Conservation (phyloP, 2,113 vertebrate species). For the Cygnus buccinator region DNA sequence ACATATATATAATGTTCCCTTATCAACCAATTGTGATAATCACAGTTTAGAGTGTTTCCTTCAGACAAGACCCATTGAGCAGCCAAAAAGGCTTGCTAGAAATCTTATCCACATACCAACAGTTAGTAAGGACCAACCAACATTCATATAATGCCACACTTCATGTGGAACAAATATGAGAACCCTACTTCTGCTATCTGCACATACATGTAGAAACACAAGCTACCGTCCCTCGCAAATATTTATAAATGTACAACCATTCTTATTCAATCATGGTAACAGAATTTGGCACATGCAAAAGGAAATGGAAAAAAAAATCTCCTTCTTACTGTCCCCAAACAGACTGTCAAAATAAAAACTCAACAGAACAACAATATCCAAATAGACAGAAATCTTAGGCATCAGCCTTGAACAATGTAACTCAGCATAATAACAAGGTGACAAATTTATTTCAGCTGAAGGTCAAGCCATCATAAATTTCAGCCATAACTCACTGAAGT, state of each 20-base stretch:
- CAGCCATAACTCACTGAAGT: not conserved
- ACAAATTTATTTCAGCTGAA: not conserved
- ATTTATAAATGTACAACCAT: not conserved
- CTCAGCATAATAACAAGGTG: not conserved
- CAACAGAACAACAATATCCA: not conserved
- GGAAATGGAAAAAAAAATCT: not conserved
- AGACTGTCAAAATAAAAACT: not conserved
- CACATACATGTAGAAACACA: not conserved
- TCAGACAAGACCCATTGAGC: not conserved
- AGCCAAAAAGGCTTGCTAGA: not conserved
- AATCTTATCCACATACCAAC: not conserved
- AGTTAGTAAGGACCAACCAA: not conserved
- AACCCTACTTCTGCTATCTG: not conserved
- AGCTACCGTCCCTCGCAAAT: not conserved
- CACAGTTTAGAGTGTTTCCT: not conserved
- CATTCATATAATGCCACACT: not conserved
- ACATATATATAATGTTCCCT: not conserved
- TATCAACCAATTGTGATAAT: not conserved
- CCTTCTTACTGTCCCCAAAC: not conserved
- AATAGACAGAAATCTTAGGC: not conserved
- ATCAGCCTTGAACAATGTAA: not conserved
- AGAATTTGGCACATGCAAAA: not conserved
- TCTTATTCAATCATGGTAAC: not conserved
- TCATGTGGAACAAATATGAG: not conserved
- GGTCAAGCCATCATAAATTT: not conserved